phyloP scores from a whole-genome alignment of 2,797 vertebrate genomes.

The Platyrinchus mystaceus region DNA sequence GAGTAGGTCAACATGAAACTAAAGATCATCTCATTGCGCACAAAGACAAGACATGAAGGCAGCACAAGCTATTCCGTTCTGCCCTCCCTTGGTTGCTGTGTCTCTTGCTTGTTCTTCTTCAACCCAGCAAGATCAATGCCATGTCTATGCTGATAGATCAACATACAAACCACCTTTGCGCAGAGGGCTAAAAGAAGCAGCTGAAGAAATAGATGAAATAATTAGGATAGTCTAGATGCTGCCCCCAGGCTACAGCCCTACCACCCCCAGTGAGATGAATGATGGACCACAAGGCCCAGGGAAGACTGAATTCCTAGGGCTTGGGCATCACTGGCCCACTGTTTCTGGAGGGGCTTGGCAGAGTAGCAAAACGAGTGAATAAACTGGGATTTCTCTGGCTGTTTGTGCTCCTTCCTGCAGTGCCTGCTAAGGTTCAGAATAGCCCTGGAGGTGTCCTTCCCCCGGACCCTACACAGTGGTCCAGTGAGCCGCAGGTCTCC shows the following conservation, averaged over 20 bases:
- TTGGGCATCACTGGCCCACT: background rate
- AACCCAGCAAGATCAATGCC: background rate
- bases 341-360: background rate
- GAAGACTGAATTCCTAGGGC: background rate
- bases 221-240: background rate
- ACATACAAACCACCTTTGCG: background rate
- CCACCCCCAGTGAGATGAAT: background rate
- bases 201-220: conserved; percentile 15
- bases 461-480: conserved; percentile 11
- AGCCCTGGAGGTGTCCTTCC: conserved; percentile 5
- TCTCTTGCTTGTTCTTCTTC: background rate
- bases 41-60: background rate
- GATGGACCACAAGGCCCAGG: background rate
- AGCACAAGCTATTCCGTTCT: background rate
- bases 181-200: background rate
- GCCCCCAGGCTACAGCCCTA: background rate
- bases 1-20: background rate
- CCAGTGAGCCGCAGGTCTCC: conserved; percentile 8
- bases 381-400: background rate
- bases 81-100: background rate
- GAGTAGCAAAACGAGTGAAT: background rate
- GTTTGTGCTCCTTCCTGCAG: background rate
- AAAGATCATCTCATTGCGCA: background rate
- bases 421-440: background rate
- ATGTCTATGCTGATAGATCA: background rate